Evolutionary conservation across 2,797 vertebrate species (phyloP), one percentile per base, ranked within the genome.

Genomic region (Falco biarmicus): DNA sequence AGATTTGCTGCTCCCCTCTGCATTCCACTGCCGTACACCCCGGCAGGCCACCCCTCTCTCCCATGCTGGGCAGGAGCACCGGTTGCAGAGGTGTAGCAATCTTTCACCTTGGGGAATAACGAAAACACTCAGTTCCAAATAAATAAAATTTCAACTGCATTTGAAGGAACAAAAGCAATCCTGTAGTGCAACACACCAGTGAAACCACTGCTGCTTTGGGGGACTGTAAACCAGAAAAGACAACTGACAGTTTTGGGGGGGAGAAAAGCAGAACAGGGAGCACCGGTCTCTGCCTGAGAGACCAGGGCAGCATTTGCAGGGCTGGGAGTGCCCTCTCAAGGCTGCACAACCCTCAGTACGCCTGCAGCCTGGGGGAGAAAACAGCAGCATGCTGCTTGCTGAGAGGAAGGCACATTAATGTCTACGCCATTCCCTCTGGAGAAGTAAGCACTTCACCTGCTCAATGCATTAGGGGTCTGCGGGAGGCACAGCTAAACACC

Each of bases 301-400:
- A 32, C 15, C 13, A 31, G n/a, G 2, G 11, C 47, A 6, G 64
- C 3, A 4, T 37, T 70, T 6, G 32, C 29, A 93, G 88, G 70
- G 89, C 79, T 78, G 39, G 24, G 68, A 81, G 66, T 90, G 87
- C 82, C 78, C 90, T 80, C 96, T 93, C 93, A 84, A 71, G 94
- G 94, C 83, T n/a, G 24, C 64, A 13, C 15, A 8, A 29, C 54
- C 51, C 1, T 9, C 16, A 17, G 4, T 15, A 65, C 1, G 7
- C 6, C 3, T 53, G 29, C 31, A 16, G 21, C 21, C 3, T 39
- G 6, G 2, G 10, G 21, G 41, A 24, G 21, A 34, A 50, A 76
- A 68, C 4, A 20, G 20, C 32, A 22, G 29, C 29, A 53, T 0
- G 4, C 24, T 69, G 43, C 43, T 86, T 84, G 80, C 75, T 3